These are phyloP conservation scores for Cichladusa arquata DNA, from an alignment of 2,113 vertebrate species.

Conservation along the genomic window DNA sequence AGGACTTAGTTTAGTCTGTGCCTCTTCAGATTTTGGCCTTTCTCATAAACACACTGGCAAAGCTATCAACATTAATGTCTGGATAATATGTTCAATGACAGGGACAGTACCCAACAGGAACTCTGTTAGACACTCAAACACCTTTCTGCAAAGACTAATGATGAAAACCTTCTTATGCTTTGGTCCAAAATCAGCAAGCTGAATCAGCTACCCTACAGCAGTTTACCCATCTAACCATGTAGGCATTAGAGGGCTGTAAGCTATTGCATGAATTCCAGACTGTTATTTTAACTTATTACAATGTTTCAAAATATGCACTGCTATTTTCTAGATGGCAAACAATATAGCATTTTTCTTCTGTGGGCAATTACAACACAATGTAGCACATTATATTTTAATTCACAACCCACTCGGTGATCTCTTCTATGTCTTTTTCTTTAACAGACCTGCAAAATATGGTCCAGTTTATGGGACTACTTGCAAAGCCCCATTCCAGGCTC, in stretches of 20 bases:
- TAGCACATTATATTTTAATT: background rate
- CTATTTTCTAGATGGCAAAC: background rate
- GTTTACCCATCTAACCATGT: background rate
- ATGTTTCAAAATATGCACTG: background rate
- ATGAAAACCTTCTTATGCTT: background rate
- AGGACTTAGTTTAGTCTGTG: constrained; percentile 42
- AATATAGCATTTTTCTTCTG: background rate
- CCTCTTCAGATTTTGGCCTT: constrained; percentile 31
- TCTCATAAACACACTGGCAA: constrained; percentile 51
- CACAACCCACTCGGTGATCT: background rate
- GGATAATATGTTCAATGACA: background rate
- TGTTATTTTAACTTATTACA: background rate
- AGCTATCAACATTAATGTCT: constrained; percentile 9
- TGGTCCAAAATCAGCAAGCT: background rate
- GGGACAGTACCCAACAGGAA: constrained; percentile 27
- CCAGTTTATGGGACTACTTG: background rate
- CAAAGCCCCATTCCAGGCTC: background rate
- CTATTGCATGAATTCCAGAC: background rate
- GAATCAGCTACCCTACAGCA: background rate
- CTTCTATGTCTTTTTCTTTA: background rate
- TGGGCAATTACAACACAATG: background rate
- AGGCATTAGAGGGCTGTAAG: background rate
- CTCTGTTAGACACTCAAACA: background rate
- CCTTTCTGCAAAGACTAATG: background rate
- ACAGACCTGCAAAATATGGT: background rate